Conservation (phyloP, 2,113 vertebrate genomes). For the Cervus canadensis region DNA sequence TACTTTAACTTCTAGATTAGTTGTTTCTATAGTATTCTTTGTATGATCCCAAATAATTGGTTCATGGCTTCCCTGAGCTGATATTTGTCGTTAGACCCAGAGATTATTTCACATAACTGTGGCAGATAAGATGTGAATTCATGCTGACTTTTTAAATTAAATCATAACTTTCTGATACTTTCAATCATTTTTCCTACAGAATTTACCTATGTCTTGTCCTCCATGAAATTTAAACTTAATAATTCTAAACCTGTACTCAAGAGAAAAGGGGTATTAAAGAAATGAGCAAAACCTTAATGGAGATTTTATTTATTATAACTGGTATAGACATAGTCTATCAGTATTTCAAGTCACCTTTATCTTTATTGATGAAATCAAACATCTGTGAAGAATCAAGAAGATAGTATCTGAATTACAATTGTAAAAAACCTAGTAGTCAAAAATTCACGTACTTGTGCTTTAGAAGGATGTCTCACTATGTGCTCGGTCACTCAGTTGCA, state of each 20-base stretch:
- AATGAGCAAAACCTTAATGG: constrained; percentile 12
- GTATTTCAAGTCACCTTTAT: constrained; percentile 16
- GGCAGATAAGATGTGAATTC: not conserved
- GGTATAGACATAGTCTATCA: not conserved
- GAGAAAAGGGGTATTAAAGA: not conserved
- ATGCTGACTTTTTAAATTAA: not conserved
- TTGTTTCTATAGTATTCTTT: not conserved
- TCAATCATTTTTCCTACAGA: constrained; percentile 10
- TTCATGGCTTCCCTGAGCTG: not conserved
- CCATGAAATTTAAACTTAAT: constrained; percentile 11
- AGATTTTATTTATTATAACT: constrained; percentile 21
- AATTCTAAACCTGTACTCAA: not conserved
- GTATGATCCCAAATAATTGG: constrained; percentile 3
- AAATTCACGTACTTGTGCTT: not conserved
- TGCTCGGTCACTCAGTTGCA: not conserved
- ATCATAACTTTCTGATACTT: constrained; percentile 11
- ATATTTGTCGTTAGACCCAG: not conserved
- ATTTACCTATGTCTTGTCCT: not conserved
- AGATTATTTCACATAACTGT: constrained; percentile 33
- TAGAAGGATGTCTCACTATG: not conserved
- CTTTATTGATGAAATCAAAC: constrained; percentile 2
- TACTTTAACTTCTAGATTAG: constrained; percentile 2
- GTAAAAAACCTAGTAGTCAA: not conserved
- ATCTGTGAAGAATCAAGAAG: constrained; percentile 37
- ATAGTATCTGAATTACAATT: constrained; percentile 34